Base-by-base conservation (phyloP, 37 sponge, comb jelly and placozoan species). In the Spongilla lacustris region DNA sequence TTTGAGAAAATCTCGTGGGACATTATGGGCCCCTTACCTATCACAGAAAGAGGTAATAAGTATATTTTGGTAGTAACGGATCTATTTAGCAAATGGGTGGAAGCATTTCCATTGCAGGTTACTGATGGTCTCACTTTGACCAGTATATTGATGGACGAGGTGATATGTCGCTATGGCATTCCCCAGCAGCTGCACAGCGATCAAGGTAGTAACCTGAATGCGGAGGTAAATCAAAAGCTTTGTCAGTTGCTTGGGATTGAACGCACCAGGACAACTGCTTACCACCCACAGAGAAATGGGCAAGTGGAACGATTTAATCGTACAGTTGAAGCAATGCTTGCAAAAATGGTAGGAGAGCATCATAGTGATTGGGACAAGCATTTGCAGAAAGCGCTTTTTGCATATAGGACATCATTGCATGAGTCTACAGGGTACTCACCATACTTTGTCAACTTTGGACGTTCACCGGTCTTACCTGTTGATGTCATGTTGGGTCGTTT, bases 1-100 rank as follows among this genome's bases (percentile, higher is more conserved):
- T 72, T 83, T 83, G 68, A 80, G 28, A 80, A 80, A 69, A 13
- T 80, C 12, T 66, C 68, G 2, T 80, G 81, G 83, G 83, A 82
- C 25, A 71, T 82, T 19, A 69, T 82, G 72, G 83, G 83, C 69
- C 83, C 83, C 24, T 27, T 86, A 8, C 81, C 87, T 6, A 26
- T 2, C 48, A 50, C 81, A 22, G 22, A 30, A 49, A 14, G 21
- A 17, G 87, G 87, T 29, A 50, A 70, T 22, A 36, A 72, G 6
- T 86, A 86, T 49, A 71, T 79, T 24, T 24, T n/a, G n/a, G n/a
- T 79, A 34, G 71, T 86, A 21, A 71, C 79, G 28, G 77, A 84
- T 67, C 36, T 76, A 10, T 76, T 84, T 23, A 76, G 77, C 69
- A 75, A 84, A 25, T 84, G 77, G 85, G 69, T 67, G 35, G 85